A percentile compares a stretch with the other conserved stretches of the same genome.
Evolutionary conservation across 2,888 invertebrate genomes (phyloP).

Genomic region (Ditylenchus weischeri): DNA sequence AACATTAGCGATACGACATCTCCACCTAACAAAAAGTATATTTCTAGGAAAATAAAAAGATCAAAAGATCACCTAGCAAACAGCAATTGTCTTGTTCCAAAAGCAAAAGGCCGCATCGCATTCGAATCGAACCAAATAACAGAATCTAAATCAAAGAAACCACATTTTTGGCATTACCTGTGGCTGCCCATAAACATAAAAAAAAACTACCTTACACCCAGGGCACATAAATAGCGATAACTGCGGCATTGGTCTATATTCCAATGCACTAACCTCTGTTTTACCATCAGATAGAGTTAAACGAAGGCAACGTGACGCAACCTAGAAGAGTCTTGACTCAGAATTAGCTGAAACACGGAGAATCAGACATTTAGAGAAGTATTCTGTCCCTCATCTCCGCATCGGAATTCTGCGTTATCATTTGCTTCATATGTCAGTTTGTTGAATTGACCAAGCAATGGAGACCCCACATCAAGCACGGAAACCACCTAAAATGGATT

Average conservation of each 20-base stretch:
- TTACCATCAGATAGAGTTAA: slow-evolving; percentile 3
- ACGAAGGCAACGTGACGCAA: not conserved
- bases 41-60: too few species aligned
- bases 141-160: too few species aligned
- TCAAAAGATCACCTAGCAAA: not conserved
- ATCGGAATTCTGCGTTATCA: slow-evolving; percentile 4
- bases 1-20: not conserved
- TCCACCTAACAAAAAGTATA: not conserved
- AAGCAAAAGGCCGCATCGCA: not conserved
- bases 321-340: not conserved
- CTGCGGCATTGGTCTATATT: not conserved
- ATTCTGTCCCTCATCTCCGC: not conserved
- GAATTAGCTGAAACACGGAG: not conserved
- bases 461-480: not conserved
- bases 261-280: slow-evolving; percentile 1
- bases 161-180: too few species aligned
- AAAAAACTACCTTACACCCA: slow-evolving; percentile 10
- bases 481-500: not conserved
- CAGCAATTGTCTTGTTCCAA: not conserved
- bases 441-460: slow-evolving; percentile 4
- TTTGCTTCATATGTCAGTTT: not conserved
- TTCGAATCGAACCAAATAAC: not conserved
- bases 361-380: not conserved
- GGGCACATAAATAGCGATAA: not conserved
- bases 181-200: too few species aligned